Conservation (phyloP, 2,888 invertebrate genomes). For the Mantis religiosa region DNA sequence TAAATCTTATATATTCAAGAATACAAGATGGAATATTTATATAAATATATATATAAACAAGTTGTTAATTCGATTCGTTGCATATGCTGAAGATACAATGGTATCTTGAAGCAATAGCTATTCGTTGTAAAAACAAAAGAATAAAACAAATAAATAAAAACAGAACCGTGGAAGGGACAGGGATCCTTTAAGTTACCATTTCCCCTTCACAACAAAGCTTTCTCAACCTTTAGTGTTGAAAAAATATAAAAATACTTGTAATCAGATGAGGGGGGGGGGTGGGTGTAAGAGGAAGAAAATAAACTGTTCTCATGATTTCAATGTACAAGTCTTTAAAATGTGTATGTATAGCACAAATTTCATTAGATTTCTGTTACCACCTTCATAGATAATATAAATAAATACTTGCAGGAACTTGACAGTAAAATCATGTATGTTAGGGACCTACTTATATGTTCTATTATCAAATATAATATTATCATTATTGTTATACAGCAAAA, state of each 20-base stretch:
- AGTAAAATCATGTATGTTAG: neutral
- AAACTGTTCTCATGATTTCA: neutral
- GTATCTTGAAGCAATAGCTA: neutral
- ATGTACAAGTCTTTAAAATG: neutral
- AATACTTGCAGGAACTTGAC: constrained; percentile 4
- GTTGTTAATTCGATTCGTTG: constrained; percentile 15
- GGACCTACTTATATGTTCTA: neutral
- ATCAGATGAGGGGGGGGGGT: neutral
- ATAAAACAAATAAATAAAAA: neutral
- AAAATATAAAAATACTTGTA: constrained; percentile 9
- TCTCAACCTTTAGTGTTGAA: neutral
- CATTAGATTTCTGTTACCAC: neutral
- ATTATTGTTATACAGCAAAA: constrained; percentile 4
- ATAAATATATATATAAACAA: neutral
- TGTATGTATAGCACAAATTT: neutral
- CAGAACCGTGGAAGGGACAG: constrained; percentile 21
- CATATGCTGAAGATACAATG: neutral
- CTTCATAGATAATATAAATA: neutral
- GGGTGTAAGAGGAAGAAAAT: no score
- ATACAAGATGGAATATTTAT: neutral
- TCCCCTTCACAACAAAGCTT: neutral
- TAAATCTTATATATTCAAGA: neutral
- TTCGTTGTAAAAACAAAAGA: constrained; percentile 14
- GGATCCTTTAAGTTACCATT: neutral
- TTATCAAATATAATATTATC: neutral